phyloP scores from a whole-genome alignment of 2,797 vertebrate species.

The Pangasius sanitwongsei region DNA sequence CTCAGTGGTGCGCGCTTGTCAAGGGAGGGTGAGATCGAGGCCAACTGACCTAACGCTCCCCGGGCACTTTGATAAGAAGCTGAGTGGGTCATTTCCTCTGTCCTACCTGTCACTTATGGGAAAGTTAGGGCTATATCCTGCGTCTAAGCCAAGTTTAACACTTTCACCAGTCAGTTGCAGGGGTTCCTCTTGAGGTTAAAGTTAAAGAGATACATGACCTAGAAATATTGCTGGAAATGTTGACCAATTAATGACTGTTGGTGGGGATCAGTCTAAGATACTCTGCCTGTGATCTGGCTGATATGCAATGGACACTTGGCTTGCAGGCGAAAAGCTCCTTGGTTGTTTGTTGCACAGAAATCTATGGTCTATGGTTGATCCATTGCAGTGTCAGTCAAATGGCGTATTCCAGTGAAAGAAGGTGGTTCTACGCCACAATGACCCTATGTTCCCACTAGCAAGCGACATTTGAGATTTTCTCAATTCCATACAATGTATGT shows the following conservation, averaged over 20 bases:
- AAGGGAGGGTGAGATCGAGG: slow-evolving; percentile 42
- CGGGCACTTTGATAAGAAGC: slow-evolving; percentile 33
- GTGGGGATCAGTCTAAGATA: neutral
- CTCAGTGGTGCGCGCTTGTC: slow-evolving; percentile 52
- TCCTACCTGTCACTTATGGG: slow-evolving; percentile 22
- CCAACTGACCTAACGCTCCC: slow-evolving; percentile 21
- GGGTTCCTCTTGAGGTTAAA: neutral
- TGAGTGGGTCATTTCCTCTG: slow-evolving; percentile 29
- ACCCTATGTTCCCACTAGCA: neutral
- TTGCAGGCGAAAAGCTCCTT: neutral
- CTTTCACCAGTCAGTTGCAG: neutral
- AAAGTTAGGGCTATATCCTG: slow-evolving; percentile 6
- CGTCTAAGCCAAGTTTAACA: neutral
- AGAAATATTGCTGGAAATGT: neutral
- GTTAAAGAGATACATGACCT: neutral
- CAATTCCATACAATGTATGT: neutral
- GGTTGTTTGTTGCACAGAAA: neutral
- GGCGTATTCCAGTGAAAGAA: neutral
- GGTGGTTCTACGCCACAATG: neutral
- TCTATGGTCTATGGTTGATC: neutral
- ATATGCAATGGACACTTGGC: neutral
- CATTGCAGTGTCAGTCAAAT: neutral
- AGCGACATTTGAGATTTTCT: neutral
- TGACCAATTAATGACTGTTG: neutral
- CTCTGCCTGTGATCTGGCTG: neutral